phyloP scores from a whole-genome alignment of 2,888 invertebrate species.

The Trissoscelio sp. region DNA sequence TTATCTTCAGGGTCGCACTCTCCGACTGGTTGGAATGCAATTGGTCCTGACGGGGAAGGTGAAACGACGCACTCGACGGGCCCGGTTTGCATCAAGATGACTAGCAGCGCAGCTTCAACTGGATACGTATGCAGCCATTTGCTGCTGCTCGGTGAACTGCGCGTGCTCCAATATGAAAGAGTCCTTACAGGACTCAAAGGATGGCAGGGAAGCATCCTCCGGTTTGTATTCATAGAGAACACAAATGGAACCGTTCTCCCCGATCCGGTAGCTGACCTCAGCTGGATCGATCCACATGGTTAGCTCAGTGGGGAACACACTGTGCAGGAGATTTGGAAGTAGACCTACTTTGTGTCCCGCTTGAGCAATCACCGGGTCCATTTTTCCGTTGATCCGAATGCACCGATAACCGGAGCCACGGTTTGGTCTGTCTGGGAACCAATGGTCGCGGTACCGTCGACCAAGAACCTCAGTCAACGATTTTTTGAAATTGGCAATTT shows the following conservation, averaged over 20 bases:
- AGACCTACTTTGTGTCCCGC: slow-evolving; percentile 88
- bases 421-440: slow-evolving; percentile 89
- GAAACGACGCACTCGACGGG: slow-evolving; percentile 46
- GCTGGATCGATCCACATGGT: slow-evolving; percentile 91
- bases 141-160: slow-evolving; percentile 81
- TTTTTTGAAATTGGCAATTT: slow-evolving; percentile 83
- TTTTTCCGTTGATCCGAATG: slow-evolving; percentile 88
- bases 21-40: slow-evolving; percentile 36
- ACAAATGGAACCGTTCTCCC: slow-evolving; percentile 87
- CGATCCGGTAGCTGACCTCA: slow-evolving; percentile 88
- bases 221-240: slow-evolving; percentile 84
- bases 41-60: slow-evolving; percentile 29
- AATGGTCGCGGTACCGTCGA: slow-evolving; percentile 87
- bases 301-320: slow-evolving; percentile 87
- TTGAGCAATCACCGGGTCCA: slow-evolving; percentile 88
- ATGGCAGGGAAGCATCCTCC: slow-evolving; percentile 72
- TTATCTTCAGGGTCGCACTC: slow-evolving; percentile 5
- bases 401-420: slow-evolving; percentile 90
- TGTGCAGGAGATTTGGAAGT: slow-evolving; percentile 85
- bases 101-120: slow-evolving; percentile 78
- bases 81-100: slow-evolving; percentile 7
- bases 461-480: slow-evolving; percentile 83
- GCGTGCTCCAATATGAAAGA: slow-evolving; percentile 80
- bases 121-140: slow-evolving; percentile 82
- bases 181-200: slow-evolving; percentile 82